Conservation (phyloP, 1,140 invertebrate genomes). For the Pseudomyrmex cubaensis region DNA sequence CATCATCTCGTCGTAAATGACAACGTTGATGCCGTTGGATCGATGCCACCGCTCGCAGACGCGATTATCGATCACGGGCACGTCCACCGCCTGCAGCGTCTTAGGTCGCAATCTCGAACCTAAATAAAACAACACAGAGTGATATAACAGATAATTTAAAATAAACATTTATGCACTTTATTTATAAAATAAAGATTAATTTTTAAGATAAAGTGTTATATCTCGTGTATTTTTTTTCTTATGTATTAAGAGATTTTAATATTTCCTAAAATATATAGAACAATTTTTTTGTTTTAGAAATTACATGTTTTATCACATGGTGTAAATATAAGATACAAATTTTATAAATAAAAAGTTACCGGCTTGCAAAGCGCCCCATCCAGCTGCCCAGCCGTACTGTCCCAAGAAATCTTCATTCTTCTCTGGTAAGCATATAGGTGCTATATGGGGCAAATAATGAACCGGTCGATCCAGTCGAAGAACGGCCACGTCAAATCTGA, state of each 20-base stretch:
- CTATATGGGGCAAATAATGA: conserved; percentile 95
- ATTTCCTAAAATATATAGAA: not conserved
- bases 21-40: conserved; percentile 94
- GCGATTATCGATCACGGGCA: conserved; percentile 95
- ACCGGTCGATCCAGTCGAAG: conserved; percentile 94
- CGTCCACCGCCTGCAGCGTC: conserved; percentile 96
- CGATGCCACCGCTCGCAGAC: conserved; percentile 93
- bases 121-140: conserved; percentile 22
- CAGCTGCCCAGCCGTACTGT: conserved; percentile 96
- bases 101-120: conserved; percentile 95
- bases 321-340: not conserved
- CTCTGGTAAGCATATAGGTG: conserved; percentile 96
- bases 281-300: not conserved
- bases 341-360: conserved; percentile 79
- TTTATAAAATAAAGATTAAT: too few relatives aligned
- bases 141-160: conserved; percentile 4
- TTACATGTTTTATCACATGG: not conserved
- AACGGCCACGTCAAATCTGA: conserved; percentile 95
- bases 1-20: conserved; percentile 98
- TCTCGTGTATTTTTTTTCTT: too few relatives aligned
- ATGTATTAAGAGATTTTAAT: not conserved
- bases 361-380: conserved; percentile 96
- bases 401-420: conserved; percentile 96
- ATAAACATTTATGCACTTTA: not conserved
- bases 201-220: too few relatives aligned